Base-by-base conservation (phyloP, 2,888 invertebrate genomes). In the Philonicus albiceps region DNA sequence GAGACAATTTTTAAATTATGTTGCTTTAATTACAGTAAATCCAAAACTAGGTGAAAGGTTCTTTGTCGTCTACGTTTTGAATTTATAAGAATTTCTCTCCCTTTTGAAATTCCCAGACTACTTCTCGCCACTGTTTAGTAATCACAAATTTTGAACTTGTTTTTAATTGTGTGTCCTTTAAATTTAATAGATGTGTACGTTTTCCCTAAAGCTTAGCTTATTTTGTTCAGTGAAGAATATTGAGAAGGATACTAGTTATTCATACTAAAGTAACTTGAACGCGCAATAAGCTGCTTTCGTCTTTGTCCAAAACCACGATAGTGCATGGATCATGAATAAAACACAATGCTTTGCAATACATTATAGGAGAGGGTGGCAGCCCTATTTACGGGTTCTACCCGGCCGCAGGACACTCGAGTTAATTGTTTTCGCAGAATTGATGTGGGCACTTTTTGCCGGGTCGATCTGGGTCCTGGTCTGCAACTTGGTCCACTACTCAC, bases 341-440 rank as follows among this genome's bases (percentile, higher is more conserved):
- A 13, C 13, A 43, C 40, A 43, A 43, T 43, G 16, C 11, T 43
- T 43, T 13, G 2, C 11, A 13, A 13, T 43, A 43, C 16, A 43
- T 43, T 43, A 16, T 13, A 43, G 13, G 13, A 3, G 16, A 7
- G 40, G 40, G 13, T 43, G 40, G 11, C 40, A 43, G 3, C 16
- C 40, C 40, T 43, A 43, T 43, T 43, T 43, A 43, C 40, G 3
- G 3, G 13, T 43, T 13, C 16, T 43, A 13, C 0, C 16, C 16
- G 19, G 43, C 22, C 27, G 27, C 64, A 64, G 27, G 31, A 43
- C 49, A 74, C 16, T 31, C 74, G 75, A 85, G 74, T 31, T 74
- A 85, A 85, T 85, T 85, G 85, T 85, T 85, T 85, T 49, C n/a
- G 5, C 34, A 85, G 85, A 49, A 85, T 75, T 85, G 31, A 85